phyloP scores from a whole-genome alignment of 1,140 invertebrate genomes.

The Scylla paramamosain region DNA sequence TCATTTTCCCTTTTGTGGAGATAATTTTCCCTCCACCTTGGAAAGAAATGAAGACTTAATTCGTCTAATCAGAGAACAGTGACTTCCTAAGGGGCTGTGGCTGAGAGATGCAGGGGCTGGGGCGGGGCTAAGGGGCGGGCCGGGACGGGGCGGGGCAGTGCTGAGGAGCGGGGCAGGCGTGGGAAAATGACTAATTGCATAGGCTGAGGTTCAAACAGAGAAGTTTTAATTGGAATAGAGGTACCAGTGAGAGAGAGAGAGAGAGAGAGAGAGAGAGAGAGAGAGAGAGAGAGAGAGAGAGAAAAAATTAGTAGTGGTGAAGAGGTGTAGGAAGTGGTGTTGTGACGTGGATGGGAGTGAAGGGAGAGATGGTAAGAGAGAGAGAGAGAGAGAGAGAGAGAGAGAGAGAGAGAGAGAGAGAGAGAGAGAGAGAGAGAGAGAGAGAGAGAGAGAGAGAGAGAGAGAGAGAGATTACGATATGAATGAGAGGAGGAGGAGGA shows the following conservation, averaged over 20 bases:
- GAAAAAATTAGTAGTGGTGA: neutral
- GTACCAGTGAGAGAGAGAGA: neutral
- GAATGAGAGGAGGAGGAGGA: neutral
- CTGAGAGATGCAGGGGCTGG: neutral
- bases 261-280: conserved; percentile 37
- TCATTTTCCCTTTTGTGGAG: too few relatives aligned
- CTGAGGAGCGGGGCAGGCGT: too few relatives aligned
- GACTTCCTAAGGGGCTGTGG: too few relatives aligned
- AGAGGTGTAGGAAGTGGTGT: neutral
- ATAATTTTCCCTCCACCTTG: too few relatives aligned
- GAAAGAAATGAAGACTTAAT: too few relatives aligned
- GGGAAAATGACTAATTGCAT: too few relatives aligned
- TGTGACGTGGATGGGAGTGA: neutral
- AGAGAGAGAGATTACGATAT: neutral
- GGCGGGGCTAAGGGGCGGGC: neutral
- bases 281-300: neutral
- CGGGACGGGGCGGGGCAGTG: too few relatives aligned
- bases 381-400: neutral
- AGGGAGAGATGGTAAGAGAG: neutral
- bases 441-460: neutral
- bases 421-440: neutral
- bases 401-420: neutral
- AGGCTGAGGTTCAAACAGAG: neutral
- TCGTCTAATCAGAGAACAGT: too few relatives aligned
- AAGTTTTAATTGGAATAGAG: neutral